Evolutionary conservation across 2,888 invertebrate genomes (phyloP), one percentile per base, ranked within the genome.

Genomic region (Drosophila differens): DNA sequence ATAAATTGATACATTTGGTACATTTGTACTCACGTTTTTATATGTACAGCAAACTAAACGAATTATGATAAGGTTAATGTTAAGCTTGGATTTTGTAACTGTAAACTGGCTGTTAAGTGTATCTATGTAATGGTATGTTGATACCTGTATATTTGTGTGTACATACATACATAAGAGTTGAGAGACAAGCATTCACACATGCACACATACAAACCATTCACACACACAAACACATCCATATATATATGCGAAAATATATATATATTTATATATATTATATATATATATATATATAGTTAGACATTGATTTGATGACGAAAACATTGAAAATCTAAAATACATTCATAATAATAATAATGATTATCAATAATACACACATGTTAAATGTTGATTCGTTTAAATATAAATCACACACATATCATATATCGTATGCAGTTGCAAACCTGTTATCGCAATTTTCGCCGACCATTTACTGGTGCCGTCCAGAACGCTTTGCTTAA

Each of bases 391-490:
- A 30, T 30, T 39, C 39, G 37, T 28, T 41, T 55, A 61, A 47
- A 9, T 47, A 47, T 47, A 47, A 25, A 47, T 16, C 47, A 16
- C 25, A 25, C 47, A 25, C 16, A 25, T 47, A 47, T 47, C 47
- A 9, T 47, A 16, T 25, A 47, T 9, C 14, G 47, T 52, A 55
- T 53, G 33, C 22, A 59, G 61, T 52, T 82, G 85, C 98, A 96
- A 97, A 99, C 99, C 99, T 97, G 99, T 99, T 94, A 99, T 99
- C 94, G 98, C 99, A 95, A 99, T 99, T 96, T 99, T 99, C 93
- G 99, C 99, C 93, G 99, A 99, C 99, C 99, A 99, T 95, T 99
- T 99, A 94, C 99, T 99, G 89, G 99, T 99, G 93, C 99, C 99
- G 95, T 99, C 99, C 94, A 99, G 96, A 92, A 99, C 99, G 93